These are phyloP conservation scores for Myodes glareolus DNA, from an alignment of 2,113 vertebrate species.

Conservation along the genomic window DNA sequence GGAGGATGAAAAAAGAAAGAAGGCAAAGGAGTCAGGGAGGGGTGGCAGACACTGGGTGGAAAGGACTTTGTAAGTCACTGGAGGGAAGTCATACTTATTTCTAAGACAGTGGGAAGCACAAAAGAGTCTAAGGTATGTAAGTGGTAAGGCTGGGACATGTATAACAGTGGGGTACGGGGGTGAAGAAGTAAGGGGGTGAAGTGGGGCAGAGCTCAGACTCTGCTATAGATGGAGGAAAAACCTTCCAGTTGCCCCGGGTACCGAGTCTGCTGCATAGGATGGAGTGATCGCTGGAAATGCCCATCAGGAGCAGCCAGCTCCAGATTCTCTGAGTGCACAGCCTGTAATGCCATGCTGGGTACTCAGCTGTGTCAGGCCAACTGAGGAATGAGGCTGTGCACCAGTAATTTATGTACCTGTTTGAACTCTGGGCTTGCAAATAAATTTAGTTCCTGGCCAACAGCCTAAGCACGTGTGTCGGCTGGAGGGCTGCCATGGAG, in stretches of 20 bases:
- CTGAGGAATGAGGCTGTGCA: conserved; percentile 58
- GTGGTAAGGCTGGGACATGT: background rate
- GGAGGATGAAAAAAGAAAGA: background rate
- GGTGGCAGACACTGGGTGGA: accelerated
- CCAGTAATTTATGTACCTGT: conserved; percentile 62
- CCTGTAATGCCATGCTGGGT: background rate
- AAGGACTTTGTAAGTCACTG: background rate
- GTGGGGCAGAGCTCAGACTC: background rate
- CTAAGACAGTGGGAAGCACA: background rate
- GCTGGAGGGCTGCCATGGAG: conserved; percentile 55
- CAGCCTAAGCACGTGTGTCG: conserved; percentile 54
- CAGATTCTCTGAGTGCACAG: background rate
- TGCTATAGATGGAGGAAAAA: background rate
- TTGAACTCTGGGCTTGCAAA: conserved; percentile 63
- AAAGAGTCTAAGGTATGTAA: background rate
- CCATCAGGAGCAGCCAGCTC: background rate
- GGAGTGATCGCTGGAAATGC: background rate
- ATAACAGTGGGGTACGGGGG: background rate
- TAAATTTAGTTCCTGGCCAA: conserved; percentile 73
- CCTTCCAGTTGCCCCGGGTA: background rate
- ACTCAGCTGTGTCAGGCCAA: background rate
- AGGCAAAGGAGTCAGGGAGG: background rate
- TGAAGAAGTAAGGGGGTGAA: background rate
- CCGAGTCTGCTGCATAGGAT: background rate
- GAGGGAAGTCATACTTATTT: background rate